These are phyloP conservation scores for Xanthia togata DNA, from an alignment of 2,888 invertebrate genomes.

Conservation along the genomic window DNA sequence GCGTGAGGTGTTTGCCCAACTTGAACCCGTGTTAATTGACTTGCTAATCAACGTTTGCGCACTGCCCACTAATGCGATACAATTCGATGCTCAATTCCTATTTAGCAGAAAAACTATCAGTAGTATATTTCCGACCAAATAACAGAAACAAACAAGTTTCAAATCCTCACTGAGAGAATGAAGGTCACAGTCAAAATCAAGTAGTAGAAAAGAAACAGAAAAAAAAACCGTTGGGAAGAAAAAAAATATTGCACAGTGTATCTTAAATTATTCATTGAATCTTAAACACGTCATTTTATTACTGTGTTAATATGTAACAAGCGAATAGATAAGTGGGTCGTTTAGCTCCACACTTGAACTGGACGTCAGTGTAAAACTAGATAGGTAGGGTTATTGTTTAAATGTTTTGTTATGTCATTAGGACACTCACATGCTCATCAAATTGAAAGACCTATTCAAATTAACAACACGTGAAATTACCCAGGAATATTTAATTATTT, in stretches of 20 bases:
- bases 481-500: conserved; percentile 13
- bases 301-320: conserved; percentile 39
- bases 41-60: conserved; percentile 78
- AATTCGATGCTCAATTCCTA: conserved; percentile 58
- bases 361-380: conserved; percentile 16
- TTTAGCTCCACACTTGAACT: conserved; percentile 27
- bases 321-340: conserved; percentile 54
- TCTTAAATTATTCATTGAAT: conserved; percentile 38
- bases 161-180: conserved; percentile 17
- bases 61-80: conserved; percentile 65
- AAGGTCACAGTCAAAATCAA: conserved; percentile 33
- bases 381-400: conserved; percentile 10
- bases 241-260: conserved; percentile 17
- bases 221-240: conserved; percentile 13
- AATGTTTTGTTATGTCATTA: conserved; percentile 33
- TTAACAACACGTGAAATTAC: conserved; percentile 12
- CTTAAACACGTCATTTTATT: conserved; percentile 42
- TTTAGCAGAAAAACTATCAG: conserved; percentile 60
- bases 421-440: neutral
- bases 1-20: conserved; percentile 72
- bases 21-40: conserved; percentile 77
- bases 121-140: conserved; percentile 41
- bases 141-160: conserved; percentile 26
- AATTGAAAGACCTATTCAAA: conserved; percentile 6
- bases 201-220: neutral